These are phyloP conservation scores for Zosterops pallidus DNA, from an alignment of 2,113 vertebrate genomes.

Conservation along the genomic window DNA sequence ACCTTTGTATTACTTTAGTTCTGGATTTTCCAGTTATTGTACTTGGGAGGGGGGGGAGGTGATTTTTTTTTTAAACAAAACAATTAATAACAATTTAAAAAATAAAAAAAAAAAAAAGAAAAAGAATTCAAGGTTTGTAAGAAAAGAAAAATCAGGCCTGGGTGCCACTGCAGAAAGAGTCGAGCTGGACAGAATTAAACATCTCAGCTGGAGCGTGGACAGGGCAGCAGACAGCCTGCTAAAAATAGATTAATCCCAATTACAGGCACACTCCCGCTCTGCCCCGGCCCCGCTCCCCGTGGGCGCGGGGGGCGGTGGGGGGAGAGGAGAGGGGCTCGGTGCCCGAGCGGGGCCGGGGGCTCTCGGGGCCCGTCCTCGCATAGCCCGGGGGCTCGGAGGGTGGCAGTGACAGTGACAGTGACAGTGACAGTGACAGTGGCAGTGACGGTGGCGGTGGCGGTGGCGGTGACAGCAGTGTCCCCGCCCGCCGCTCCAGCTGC, in stretches of 20 bases:
- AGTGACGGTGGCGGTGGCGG: rapidly evolving
- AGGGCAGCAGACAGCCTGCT: conserved; percentile 62
- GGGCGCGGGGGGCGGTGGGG: neutral
- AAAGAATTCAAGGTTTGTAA: neutral
- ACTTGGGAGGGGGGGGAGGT: neutral
- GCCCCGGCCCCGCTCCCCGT: conserved; percentile 26
- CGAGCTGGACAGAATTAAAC: conserved; percentile 39
- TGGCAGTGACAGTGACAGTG: neutral
- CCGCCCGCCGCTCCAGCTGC: neutral
- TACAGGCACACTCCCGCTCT: conserved; percentile 60
- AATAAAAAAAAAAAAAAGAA: no score
- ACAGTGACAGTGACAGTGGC: rapidly evolving
- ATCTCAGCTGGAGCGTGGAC: conserved; percentile 61
- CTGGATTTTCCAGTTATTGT: neutral
- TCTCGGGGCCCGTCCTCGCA: neutral
- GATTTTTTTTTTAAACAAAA: neutral
- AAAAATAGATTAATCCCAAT: conserved; percentile 76
- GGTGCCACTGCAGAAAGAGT: neutral
- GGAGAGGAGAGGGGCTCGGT: neutral
- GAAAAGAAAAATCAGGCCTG: neutral
- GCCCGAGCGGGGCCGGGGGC: neutral
- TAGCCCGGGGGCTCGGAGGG: neutral
- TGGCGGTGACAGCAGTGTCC: neutral
- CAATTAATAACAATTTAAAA: neutral
- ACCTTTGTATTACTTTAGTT: neutral